Evolutionary conservation across 1,140 invertebrate genomes (phyloP).

Genomic region (Scaptomyza graminum): DNA sequence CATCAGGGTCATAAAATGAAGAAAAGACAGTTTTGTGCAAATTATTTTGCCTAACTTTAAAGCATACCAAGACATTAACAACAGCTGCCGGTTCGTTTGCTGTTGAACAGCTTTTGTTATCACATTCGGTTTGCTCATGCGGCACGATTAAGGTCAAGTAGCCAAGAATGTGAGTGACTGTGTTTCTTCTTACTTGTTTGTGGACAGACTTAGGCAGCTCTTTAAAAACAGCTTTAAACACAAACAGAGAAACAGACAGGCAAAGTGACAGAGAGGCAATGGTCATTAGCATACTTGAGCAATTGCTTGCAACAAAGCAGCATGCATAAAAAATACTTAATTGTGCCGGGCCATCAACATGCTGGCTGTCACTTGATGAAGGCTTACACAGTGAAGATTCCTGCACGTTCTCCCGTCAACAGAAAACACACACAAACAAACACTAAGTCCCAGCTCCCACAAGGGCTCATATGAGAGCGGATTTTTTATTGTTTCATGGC

Average conservation of each 20-base stretch:
- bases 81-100: constrained; percentile 4
- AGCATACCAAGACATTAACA: neutral
- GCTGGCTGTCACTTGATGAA: constrained; percentile 57
- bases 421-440: neutral
- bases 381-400: constrained; percentile 33
- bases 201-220: constrained; percentile 12
- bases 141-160: constrained; percentile 48
- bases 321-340: constrained; percentile 76
- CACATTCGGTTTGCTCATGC: constrained; percentile 41
- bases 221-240: constrained; percentile 37
- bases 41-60: constrained; percentile 34
- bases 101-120: constrained; percentile 33
- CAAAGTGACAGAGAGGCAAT: neutral
- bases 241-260: too few species aligned
- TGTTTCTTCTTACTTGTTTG: neutral
- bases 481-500: constrained; percentile 60
- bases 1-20: constrained; percentile 4
- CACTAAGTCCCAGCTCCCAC: constrained; percentile 15
- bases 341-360: constrained; percentile 73
- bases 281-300: constrained; percentile 76
- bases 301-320: constrained; percentile 59
- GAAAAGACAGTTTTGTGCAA: constrained; percentile 16
- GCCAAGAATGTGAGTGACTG: constrained; percentile 17
- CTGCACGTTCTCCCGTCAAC: neutral
- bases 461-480: constrained; percentile 42